Conservation (phyloP, 2,888 invertebrate species). For the Junonia oenone region DNA sequence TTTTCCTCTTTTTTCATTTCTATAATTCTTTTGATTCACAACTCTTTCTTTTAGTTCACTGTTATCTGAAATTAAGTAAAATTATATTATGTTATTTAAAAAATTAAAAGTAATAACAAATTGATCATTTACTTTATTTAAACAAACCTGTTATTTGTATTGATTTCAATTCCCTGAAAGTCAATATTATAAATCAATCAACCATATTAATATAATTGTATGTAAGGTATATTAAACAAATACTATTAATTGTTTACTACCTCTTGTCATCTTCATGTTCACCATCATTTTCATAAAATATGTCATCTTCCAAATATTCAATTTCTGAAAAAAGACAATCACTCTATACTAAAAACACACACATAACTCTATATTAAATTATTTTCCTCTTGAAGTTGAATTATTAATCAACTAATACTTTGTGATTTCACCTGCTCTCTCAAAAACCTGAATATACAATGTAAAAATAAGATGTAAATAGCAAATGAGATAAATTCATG, state of each 20-base stretch:
- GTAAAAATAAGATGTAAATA: too few relatives aligned
- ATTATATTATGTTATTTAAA: not conserved
- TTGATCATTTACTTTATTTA: too few relatives aligned
- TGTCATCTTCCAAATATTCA: slow-evolving; percentile 46
- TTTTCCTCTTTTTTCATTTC: not conserved
- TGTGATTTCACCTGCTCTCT: too few relatives aligned
- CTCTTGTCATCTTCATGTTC: slow-evolving; percentile 19
- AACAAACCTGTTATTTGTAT: not conserved
- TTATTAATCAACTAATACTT: too few relatives aligned
- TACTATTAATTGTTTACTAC: too few relatives aligned
- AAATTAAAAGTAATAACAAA: not conserved
- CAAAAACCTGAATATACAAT: too few relatives aligned
- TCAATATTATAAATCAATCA: not conserved
- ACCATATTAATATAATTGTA: not conserved
- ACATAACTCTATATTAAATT: not conserved
- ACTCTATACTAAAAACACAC: not conserved
- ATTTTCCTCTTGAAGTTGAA: too few relatives aligned
- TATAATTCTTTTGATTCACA: slow-evolving; percentile 20
- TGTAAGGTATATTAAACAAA: not conserved
- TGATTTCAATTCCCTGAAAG: not conserved
- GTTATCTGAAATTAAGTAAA: slow-evolving; percentile 5
- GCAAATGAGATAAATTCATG: not conserved
- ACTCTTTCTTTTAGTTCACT: slow-evolving; percentile 12
- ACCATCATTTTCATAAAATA: slow-evolving; percentile 29
- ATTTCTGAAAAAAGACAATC: slow-evolving; percentile 36